Evolutionary conservation across 2,888 invertebrate genomes (phyloP).

Genomic region (Dromius quadrimaculatus): DNA sequence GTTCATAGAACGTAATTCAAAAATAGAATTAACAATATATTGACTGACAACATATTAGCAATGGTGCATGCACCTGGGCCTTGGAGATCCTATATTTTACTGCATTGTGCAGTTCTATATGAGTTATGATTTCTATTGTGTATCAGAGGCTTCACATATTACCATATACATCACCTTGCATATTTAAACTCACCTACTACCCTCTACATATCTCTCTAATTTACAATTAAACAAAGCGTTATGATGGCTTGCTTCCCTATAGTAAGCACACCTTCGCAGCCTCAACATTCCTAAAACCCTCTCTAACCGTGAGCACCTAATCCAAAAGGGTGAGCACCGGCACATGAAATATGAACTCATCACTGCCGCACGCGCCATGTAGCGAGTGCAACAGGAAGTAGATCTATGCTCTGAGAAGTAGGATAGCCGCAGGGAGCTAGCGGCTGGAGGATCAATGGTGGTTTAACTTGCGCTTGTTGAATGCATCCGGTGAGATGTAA

Average conservation of each 20-base stretch:
- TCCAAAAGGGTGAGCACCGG: constrained; percentile 58
- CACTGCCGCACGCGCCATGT: constrained; percentile 56
- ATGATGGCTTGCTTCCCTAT: not conserved
- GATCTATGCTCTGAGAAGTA: not conserved
- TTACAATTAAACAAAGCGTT: constrained; percentile 35
- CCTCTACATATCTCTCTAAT: not conserved
- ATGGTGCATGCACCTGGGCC: too few relatives aligned
- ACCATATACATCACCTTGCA: too few relatives aligned
- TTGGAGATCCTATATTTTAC: too few relatives aligned
- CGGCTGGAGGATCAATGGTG: not conserved
- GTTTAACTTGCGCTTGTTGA: not conserved
- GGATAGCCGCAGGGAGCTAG: not conserved
- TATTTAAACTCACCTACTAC: not conserved
- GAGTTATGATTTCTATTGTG: too few relatives aligned
- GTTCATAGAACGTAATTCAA: too few relatives aligned
- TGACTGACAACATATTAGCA: too few relatives aligned
- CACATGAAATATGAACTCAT: constrained; percentile 64
- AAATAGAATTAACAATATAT: too few relatives aligned
- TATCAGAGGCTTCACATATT: too few relatives aligned
- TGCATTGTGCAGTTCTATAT: too few relatives aligned
- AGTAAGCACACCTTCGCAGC: not conserved
- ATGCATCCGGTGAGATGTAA: not conserved
- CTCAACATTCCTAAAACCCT: too few relatives aligned
- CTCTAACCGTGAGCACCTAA: too few relatives aligned
- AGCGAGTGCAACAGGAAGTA: not conserved